Conservation (phyloP, 2,113 vertebrate genomes). For the Cyanoderma ruficeps region DNA sequence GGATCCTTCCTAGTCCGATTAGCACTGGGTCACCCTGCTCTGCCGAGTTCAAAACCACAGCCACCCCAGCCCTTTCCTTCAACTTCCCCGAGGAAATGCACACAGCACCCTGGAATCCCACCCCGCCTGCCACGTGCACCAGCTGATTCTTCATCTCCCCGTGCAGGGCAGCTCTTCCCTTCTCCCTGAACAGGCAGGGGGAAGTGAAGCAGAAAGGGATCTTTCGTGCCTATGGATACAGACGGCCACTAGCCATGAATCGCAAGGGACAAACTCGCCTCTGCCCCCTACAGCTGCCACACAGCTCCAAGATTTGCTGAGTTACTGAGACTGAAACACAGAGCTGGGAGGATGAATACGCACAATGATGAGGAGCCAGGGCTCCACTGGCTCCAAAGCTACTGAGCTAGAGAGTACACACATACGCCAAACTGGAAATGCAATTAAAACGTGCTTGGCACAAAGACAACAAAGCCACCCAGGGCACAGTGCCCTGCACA, state of each 20-base stretch:
- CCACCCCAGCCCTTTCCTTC: not conserved
- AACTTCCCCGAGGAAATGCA: not conserved
- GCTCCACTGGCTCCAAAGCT: rapidly evolving
- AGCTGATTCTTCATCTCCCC: rapidly evolving
- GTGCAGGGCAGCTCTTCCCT: not conserved
- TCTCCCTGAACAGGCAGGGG: not conserved
- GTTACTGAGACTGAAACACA: not conserved
- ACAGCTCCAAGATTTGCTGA: not conserved
- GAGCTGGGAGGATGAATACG: not conserved
- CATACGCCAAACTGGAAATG: not conserved
- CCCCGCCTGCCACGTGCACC: rapidly evolving
- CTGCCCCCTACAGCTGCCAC: not conserved
- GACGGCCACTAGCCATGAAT: rapidly evolving
- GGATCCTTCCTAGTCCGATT: not conserved
- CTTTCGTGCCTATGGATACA: rapidly evolving
- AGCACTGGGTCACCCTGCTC: not conserved
- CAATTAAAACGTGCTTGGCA: not conserved
- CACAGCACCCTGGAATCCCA: not conserved
- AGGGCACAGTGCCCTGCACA: not conserved
- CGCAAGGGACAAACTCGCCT: not conserved
- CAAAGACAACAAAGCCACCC: not conserved
- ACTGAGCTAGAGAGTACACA: not conserved
- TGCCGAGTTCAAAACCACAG: not conserved
- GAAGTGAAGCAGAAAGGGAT: not conserved
- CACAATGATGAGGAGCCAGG: not conserved